Percentiles rank a stretch among this genome's conserved stretches.
Conservation (phyloP, 1,140 invertebrate species). For the Calliopsis andreniformis region DNA sequence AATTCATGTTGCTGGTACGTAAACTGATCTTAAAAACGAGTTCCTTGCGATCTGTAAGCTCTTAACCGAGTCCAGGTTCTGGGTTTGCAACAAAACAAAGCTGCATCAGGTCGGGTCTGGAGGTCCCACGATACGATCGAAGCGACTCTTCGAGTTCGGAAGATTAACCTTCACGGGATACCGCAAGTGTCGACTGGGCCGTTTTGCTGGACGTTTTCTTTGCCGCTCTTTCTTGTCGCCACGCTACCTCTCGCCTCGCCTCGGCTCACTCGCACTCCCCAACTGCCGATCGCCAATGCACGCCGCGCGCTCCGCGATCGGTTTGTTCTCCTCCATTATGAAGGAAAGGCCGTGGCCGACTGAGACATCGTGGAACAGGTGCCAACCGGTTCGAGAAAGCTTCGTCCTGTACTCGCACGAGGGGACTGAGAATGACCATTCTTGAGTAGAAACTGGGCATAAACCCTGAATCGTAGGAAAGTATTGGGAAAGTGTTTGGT, state of each 20-base stretch:
- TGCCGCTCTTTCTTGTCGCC: conserved; percentile 14
- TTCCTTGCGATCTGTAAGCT: no score
- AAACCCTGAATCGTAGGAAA: no score
- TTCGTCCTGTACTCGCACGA: conserved; percentile 32
- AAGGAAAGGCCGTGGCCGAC: conserved; percentile 56
- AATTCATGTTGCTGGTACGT: no score
- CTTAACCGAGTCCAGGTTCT: no score
- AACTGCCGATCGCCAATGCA: conserved; percentile 32
- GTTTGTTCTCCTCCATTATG: conserved; percentile 47
- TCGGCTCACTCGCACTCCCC: background rate
- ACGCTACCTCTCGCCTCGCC: background rate
- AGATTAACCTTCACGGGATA: conserved; percentile 49
- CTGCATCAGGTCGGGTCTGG: conserved; percentile 32
- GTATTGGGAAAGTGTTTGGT: no score
- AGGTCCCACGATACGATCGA: conserved; percentile 26
- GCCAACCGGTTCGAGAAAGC: conserved; percentile 67
- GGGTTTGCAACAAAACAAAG: no score
- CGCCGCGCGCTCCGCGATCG: conserved; percentile 15
- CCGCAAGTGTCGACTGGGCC: conserved; percentile 7
- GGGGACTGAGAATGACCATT: no score
- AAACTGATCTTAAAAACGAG: no score
- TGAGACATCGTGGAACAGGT: conserved; percentile 58
- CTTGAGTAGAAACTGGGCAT: no score
- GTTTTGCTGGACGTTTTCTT: conserved; percentile 47
- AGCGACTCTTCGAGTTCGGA: conserved; percentile 3